A percentile compares a stretch with the other conserved stretches of the same genome.
These are phyloP conservation scores for Arenaria interpres DNA, from an alignment of 2,113 vertebrate species.

Conservation along the genomic window DNA sequence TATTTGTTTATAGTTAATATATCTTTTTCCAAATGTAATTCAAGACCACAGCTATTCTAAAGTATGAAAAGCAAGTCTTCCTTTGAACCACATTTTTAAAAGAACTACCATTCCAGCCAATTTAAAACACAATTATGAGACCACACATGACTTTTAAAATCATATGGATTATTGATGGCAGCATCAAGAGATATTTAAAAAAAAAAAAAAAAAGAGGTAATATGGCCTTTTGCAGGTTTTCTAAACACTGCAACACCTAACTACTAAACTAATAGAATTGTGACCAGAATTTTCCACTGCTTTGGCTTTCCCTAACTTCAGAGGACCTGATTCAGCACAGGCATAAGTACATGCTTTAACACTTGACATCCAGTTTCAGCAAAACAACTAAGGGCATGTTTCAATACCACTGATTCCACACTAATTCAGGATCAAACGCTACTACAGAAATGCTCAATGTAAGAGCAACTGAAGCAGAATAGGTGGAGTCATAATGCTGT, in stretches of 20 bases:
- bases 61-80: neutral
- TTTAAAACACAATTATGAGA: neutral
- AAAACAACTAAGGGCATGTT: neutral
- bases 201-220: neutral
- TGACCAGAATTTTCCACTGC: neutral
- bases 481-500: neutral
- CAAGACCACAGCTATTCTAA: neutral
- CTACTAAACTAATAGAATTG: neutral
- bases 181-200: neutral
- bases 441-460: neutral
- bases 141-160: neutral
- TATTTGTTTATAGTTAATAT: conserved; percentile 23
- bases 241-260: neutral
- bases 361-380: neutral
- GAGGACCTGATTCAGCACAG: neutral
- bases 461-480: neutral
- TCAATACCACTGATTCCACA: neutral
- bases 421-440: neutral
- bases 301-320: neutral
- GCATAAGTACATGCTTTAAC: neutral
- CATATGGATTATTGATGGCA: neutral
- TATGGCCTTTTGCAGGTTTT: neutral
- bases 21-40: conserved; percentile 15
- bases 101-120: neutral
- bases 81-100: conserved; percentile 15